Evolutionary conservation across 2,888 invertebrate genomes (phyloP).

Genomic region (Amphipoea lucens): DNA sequence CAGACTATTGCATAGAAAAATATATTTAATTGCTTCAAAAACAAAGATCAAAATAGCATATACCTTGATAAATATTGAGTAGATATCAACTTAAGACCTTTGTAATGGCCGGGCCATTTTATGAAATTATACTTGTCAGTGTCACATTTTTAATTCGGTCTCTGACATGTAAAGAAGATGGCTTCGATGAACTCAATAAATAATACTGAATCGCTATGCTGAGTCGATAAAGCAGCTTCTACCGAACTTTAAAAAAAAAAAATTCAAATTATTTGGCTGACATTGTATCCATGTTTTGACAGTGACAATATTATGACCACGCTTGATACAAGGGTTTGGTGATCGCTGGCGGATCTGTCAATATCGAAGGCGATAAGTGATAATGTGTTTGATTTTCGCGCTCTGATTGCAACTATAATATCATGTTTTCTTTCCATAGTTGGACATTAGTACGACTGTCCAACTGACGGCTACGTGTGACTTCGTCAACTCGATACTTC

Average conservation of each 20-base stretch:
- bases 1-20: not conserved
- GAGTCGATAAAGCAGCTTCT: no score
- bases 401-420: not conserved
- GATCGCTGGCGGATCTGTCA: not conserved
- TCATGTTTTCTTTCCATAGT: constrained; percentile 71
- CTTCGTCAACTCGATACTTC: constrained; percentile 84
- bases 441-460: constrained; percentile 77
- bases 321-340: not conserved
- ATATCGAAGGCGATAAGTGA: not conserved
- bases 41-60: not conserved
- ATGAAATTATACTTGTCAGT: not conserved
- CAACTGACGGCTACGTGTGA: constrained; percentile 79
- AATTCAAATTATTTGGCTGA: not conserved
- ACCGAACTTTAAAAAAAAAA: no score
- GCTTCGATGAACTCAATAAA: not conserved
- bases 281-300: constrained; percentile 1
- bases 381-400: not conserved
- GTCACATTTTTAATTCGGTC: not conserved
- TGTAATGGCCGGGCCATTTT: not conserved
- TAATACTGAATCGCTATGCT: no score
- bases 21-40: not conserved
- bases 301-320: not conserved
- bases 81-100: not conserved
- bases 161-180: not conserved
- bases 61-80: not conserved